Evolutionary conservation across 1,140 invertebrate species (phyloP), one percentile per base, ranked within the genome.

Genomic region (Contarinia nasturtii): DNA sequence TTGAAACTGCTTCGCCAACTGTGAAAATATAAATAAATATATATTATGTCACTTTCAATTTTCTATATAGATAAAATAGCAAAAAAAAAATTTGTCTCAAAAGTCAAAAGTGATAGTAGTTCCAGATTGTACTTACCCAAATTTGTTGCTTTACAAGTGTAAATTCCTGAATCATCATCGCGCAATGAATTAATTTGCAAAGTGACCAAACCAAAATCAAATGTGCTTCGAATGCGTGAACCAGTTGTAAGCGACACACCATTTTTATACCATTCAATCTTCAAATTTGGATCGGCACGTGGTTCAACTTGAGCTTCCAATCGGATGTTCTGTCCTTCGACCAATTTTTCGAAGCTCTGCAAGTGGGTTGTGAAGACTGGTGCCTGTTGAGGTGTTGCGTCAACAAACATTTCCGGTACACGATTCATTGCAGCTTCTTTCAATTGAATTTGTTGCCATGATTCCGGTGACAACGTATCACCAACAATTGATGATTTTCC

Each of bases 241-340:
- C 86, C 86, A 45, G 82, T 87, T 47, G 82, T 82, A 14, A 91
- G 64, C 12, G 81, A 73, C n/a, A 87, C 65, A 21, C 88, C 86
- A 62, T 95, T 92, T 58, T 91, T 91, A 61, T 86, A 92, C 90
- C 90, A 91, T 63, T 90, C 86, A 33, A 89, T 79, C 45, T 76
- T 73, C 4, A 93, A 72, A 57, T 93, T 86, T 1, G 94, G 92
- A 74, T 98, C 95, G 36, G 86, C 83, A 56, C 91, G 75, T n/a
- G 95, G 95, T 59, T 93, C 88, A 4, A 95, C 83, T 65, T 91
- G 86, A 49, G 90, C 91, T 67, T 98, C 92, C 50, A 98, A 70
- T 55, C 88, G 82, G 2, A 94, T 81, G 58, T 89, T 84, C 64
- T 95, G 80, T 38, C 85, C 84, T 73, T 94, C 91, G 42, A 80